These are phyloP conservation scores for Oxyura jamaicensis DNA, from an alignment of 2,113 vertebrate species.

Conservation along the genomic window DNA sequence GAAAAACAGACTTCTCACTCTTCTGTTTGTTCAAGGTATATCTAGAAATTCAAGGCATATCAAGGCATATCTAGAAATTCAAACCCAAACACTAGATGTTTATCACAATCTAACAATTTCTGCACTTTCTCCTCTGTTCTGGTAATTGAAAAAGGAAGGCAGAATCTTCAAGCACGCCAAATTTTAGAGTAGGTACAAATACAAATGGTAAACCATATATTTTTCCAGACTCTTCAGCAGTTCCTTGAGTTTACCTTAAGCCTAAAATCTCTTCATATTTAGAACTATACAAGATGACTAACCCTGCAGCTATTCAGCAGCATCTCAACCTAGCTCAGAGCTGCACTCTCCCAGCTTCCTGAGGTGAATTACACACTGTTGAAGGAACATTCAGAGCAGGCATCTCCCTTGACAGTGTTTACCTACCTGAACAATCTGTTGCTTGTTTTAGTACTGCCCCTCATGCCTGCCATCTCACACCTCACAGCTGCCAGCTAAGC, in stretches of 20 bases:
- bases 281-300: neutral
- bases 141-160: neutral
- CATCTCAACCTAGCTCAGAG: neutral
- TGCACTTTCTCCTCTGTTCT: neutral
- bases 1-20: neutral
- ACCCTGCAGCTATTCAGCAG: neutral
- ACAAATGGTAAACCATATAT: neutral
- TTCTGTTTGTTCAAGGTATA: neutral
- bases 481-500: neutral
- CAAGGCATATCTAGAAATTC: neutral
- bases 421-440: constrained; percentile 25
- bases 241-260: neutral
- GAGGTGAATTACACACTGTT: constrained; percentile 36
- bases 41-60: neutral
- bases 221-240: neutral
- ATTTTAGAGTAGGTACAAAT: neutral
- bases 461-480: neutral
- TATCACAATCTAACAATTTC: neutral
- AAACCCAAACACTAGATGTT: neutral
- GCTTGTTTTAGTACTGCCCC: constrained; percentile 35
- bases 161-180: neutral
- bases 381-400: constrained; percentile 23
- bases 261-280: neutral
- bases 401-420: neutral
- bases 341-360: neutral